phyloP scores from a whole-genome alignment of 2,888 invertebrate species.

The Drosophila nigritarsus region DNA sequence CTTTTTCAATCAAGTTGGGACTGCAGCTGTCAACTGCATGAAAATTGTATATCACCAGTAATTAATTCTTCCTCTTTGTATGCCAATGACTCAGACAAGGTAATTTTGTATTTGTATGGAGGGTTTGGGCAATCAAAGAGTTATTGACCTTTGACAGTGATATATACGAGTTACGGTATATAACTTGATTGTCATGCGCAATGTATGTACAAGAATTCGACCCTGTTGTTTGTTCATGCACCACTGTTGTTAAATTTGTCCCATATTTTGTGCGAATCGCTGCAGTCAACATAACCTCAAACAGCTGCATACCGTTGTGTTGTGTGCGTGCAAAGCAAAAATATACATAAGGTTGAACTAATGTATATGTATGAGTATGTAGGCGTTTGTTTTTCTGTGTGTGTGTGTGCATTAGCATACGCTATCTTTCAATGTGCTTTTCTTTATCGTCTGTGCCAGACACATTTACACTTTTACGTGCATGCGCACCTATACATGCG shows the following conservation, averaged over 20 bases:
- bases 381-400: neutral
- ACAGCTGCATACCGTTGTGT: conserved; percentile 13
- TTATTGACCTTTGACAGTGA: conserved; percentile 71
- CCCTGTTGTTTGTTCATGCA: conserved; percentile 31
- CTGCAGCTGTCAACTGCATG: conserved; percentile 26
- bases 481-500: neutral
- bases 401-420: conserved; percentile 1
- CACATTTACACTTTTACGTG: conserved; percentile 5
- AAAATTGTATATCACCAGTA: conserved; percentile 1
- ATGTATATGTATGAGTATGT: neutral
- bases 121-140: conserved; percentile 46
- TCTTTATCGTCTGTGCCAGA: conserved; percentile 17
- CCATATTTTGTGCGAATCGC: conserved; percentile 37
- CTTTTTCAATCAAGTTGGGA: conserved; percentile 12
- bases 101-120: conserved; percentile 6
- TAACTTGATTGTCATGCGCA: conserved; percentile 55
- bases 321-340: neutral
- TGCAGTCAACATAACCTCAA: conserved; percentile 63
- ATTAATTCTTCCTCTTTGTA: conserved; percentile 3
- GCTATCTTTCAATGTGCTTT: conserved; percentile 13
- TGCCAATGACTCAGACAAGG: conserved; percentile 35
- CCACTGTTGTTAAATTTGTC: conserved; percentile 40
- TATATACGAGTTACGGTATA: conserved; percentile 2
- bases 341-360: neutral
- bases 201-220: conserved; percentile 2